A percentile compares a stretch with the other conserved stretches of the same genome.
These are phyloP conservation scores for Orchesella cincta DNA, from an alignment of 1,140 invertebrate genomes.

Conservation along the genomic window DNA sequence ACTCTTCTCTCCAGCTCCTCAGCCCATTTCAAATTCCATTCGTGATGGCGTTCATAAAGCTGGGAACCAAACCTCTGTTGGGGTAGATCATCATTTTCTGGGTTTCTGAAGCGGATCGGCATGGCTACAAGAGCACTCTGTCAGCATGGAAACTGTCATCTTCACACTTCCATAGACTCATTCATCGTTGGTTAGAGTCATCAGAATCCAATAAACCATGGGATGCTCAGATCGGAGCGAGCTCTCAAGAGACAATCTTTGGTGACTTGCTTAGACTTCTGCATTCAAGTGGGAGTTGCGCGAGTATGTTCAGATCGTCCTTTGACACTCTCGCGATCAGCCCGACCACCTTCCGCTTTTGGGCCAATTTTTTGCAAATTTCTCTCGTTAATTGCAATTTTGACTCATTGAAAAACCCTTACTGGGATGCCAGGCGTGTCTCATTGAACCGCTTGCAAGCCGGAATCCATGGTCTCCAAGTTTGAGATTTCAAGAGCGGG, in stretches of 20 bases:
- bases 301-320: neutral
- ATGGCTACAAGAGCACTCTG: constrained; percentile 53
- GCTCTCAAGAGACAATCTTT: neutral
- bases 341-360: neutral
- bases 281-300: neutral
- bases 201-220: neutral
- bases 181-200: neutral
- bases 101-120: constrained; percentile 56
- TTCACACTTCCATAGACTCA: constrained; percentile 31
- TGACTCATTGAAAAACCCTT: neutral
- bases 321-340: neutral
- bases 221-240: neutral
- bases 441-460: neutral
- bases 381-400: neutral
- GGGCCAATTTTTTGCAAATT: neutral
- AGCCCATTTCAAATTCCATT: constrained; percentile 87
- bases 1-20: constrained; percentile 83
- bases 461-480: neutral
- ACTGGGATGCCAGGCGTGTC: neutral
- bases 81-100: constrained; percentile 65
- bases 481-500: no score
- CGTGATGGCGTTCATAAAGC: constrained; percentile 83
- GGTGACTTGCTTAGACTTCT: neutral
- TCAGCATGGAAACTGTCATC: constrained; percentile 13
- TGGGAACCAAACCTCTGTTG: constrained; percentile 64